Base-by-base conservation (phyloP, 2,113 vertebrate species). In the Ancistrus triradiatus region DNA sequence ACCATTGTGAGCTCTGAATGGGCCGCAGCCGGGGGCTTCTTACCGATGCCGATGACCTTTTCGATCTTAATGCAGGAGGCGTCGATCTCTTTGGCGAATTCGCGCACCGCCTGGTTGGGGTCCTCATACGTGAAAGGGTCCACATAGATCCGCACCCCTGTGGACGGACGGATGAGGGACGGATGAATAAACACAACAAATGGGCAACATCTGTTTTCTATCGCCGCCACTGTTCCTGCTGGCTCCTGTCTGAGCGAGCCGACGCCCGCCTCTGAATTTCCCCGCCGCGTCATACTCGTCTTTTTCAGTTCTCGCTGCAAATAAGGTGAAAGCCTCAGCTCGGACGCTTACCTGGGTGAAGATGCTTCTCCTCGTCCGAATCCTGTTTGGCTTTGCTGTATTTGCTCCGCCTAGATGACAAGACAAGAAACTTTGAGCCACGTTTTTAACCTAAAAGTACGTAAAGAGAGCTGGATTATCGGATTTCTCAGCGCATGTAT, bases 371-470 rank as follows among this genome's bases (percentile, higher is more conserved):
- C 80, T 98, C 95, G 73, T 98, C 95, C 9, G 95, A 92, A 75
- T 98, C 95, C 73, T 98, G 95, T 78, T 97, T 97, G 7, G 95
- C 92, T 82, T 97, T 95, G 75, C 94, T 94, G 89, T 98, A 98
- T 77, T 98, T 98, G 72, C 92, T 95, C 77, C 93, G 90, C 78
- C 93, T 97, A 86, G 22, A 6, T 58, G 44, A 66, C 59, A 50
- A 77, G 15, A 79, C n/a, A n/a, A n/a, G n/a, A n/a, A n/a, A n/a
- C n/a, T n/a, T n/a, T n/a, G n/a, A n/a, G n/a, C n/a, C n/a, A n/a
- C n/a, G n/a, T n/a, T n/a, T n/a, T n/a, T n/a, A n/a, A n/a, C n/a
- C n/a, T n/a, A n/a, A n/a, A n/a, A n/a, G n/a, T n/a, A n/a, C n/a
- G n/a, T n/a, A n/a, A n/a, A n/a, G n/a, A n/a, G n/a, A n/a, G n/a